Conservation (phyloP, 2,113 vertebrate species). For the Nothobranchius kuhntae region DNA sequence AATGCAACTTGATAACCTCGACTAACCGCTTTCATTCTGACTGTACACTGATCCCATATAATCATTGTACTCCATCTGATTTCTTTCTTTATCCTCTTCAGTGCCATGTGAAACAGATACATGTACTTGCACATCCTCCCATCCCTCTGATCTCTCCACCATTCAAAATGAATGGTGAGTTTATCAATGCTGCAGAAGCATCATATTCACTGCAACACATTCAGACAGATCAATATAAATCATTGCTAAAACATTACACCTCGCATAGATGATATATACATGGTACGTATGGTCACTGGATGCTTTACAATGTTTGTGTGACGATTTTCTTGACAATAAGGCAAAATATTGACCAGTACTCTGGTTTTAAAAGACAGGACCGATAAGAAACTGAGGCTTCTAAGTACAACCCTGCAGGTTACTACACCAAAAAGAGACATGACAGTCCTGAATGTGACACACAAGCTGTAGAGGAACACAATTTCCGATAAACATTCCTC, state of each 20-base stretch:
- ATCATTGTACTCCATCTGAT: too few relatives aligned
- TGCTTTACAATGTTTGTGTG: conserved; percentile 20
- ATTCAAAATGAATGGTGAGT: conserved; percentile 55
- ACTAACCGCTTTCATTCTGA: too few relatives aligned
- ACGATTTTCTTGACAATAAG: conserved; percentile 1
- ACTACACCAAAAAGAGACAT: background rate
- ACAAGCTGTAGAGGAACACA: background rate
- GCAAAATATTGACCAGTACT: conserved; percentile 2
- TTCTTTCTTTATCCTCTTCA: too few relatives aligned
- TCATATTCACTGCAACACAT: conserved; percentile 6
- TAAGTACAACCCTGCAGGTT: background rate
- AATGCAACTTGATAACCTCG: too few relatives aligned
- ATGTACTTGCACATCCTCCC: too few relatives aligned
- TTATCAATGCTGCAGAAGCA: conserved; percentile 43
- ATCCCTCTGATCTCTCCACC: too few relatives aligned
- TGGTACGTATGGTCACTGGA: conserved; percentile 21
- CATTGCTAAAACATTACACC: background rate
- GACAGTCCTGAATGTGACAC: background rate
- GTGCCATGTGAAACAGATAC: too few relatives aligned
- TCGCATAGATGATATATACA: background rate
- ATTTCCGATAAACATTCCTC: background rate
- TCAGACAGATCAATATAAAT: background rate
- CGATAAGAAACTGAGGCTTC: background rate
- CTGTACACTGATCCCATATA: too few relatives aligned
- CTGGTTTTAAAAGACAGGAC: conserved; percentile 16